Evolutionary conservation across 1,140 invertebrate species (phyloP).

Genomic region (Drosophila setifemur): DNA sequence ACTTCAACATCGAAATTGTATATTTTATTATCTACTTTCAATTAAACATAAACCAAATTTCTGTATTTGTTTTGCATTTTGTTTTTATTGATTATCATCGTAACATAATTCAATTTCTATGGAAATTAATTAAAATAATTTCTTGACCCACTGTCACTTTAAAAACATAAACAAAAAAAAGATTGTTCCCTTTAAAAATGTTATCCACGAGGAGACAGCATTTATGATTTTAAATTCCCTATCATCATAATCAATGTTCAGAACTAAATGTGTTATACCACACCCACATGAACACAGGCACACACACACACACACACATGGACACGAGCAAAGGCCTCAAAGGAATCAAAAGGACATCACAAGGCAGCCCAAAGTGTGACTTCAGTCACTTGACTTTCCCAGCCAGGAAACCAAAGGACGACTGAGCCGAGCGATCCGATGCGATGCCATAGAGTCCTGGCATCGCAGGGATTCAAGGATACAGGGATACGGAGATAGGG

Average conservation of each 20-base stretch:
- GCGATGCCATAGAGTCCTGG: slow-evolving; percentile 35
- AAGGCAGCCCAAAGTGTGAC: slow-evolving; percentile 47
- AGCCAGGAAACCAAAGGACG: slow-evolving; percentile 53
- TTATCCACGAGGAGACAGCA: background rate
- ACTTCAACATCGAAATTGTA: no score
- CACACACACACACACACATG: background rate
- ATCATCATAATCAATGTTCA: slow-evolving; percentile 33
- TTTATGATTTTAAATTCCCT: slow-evolving; percentile 34
- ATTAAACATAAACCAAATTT: no score
- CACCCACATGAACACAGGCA: background rate
- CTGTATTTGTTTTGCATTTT: no score
- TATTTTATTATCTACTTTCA: no score
- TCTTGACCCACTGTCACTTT: no score
- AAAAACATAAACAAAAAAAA: background rate
- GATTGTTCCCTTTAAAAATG: background rate
- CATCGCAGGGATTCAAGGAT: slow-evolving; percentile 45
- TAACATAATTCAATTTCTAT: no score
- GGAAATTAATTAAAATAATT: no score
- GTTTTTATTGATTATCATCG: no score
- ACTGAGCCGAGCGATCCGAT: slow-evolving; percentile 9
- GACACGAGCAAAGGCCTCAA: slow-evolving; percentile 5
- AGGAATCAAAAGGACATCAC: slow-evolving; percentile 25
- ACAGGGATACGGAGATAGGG: slow-evolving; percentile 7
- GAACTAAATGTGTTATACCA: slow-evolving; percentile 14
- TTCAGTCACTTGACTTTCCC: slow-evolving; percentile 59